Evolutionary conservation across 2,113 vertebrate species (phyloP).

Genomic region (Dolichallabes microphthalmus): DNA sequence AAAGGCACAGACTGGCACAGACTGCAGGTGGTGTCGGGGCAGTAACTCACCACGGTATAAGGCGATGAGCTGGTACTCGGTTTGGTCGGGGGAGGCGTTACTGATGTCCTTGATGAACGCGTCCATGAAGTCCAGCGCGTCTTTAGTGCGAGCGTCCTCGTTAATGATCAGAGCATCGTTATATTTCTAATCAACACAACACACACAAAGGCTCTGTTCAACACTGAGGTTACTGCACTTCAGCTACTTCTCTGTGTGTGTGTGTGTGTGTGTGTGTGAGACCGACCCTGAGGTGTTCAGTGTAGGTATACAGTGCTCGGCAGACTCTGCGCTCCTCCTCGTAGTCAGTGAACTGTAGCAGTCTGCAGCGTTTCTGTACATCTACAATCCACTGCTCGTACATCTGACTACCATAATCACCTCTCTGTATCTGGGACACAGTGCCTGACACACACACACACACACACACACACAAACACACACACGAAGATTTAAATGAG

Average conservation of each 20-base stretch:
- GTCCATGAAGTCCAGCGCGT: constrained; percentile 72
- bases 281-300: constrained; percentile 72
- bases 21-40: background rate
- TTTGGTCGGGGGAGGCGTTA: constrained; percentile 63
- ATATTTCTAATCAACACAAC: constrained; percentile 70
- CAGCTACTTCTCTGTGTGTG: background rate
- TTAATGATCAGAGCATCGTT: constrained; percentile 77
- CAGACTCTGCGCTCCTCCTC: constrained; percentile 74
- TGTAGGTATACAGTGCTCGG: constrained; percentile 72
- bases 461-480: constrained; percentile 30
- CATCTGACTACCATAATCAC: constrained; percentile 71
- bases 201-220: constrained; percentile 1
- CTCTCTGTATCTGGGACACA: constrained; percentile 60
- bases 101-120: constrained; percentile 71
- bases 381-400: constrained; percentile 76
- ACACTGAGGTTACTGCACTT: background rate
- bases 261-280: background rate
- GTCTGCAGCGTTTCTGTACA: constrained; percentile 70
- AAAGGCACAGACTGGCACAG: background rate
- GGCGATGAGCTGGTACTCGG: constrained; percentile 65
- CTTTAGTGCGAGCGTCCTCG: constrained; percentile 72
- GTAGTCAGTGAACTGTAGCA: constrained; percentile 65
- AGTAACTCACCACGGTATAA: constrained; percentile 70
- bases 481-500: background rate
- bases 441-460: constrained; percentile 56